These are phyloP conservation scores for Plectrocnemia conspersa DNA, from an alignment of 1,140 invertebrate species.

Conservation along the genomic window DNA sequence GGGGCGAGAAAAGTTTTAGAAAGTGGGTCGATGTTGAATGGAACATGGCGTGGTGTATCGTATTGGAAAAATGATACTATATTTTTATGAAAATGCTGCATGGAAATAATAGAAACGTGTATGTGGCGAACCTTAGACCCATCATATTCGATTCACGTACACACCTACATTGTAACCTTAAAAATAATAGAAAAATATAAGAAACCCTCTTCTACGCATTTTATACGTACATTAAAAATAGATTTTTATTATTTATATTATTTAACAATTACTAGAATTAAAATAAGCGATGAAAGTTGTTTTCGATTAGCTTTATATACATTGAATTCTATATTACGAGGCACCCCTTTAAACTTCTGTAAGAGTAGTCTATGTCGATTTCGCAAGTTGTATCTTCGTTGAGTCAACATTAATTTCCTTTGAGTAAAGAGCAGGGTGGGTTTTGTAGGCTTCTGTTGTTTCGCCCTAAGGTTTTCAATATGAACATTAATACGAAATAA, in stretches of 20 bases:
- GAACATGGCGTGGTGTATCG: not conserved
- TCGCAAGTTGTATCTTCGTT: constrained; percentile 15
- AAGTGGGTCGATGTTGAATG: constrained; percentile 7
- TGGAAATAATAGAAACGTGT: not conserved
- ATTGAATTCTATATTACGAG: too few species aligned
- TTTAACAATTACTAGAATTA: too few species aligned
- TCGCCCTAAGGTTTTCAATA: constrained; percentile 16
- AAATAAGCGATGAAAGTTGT: too few species aligned
- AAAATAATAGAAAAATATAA: too few species aligned
- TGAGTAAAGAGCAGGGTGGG: constrained; percentile 11
- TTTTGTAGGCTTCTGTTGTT: constrained; percentile 8
- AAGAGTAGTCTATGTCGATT: constrained; percentile 5
- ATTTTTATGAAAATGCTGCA: constrained; percentile 1
- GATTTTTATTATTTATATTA: too few species aligned
- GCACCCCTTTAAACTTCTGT: not conserved
- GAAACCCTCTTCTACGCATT: too few species aligned
- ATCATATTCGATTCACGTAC: too few species aligned
- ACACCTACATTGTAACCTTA: too few species aligned
- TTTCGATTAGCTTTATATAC: too few species aligned
- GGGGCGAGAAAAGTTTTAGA: constrained; percentile 4
- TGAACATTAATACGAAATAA: constrained; percentile 22
- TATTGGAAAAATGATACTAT: constrained; percentile 5
- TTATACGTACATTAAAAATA: too few species aligned
- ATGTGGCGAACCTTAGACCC: not conserved
- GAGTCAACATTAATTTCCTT: constrained; percentile 25